Base-by-base conservation (phyloP, 2,888 invertebrate genomes). In the Campoplex capitator region DNA sequence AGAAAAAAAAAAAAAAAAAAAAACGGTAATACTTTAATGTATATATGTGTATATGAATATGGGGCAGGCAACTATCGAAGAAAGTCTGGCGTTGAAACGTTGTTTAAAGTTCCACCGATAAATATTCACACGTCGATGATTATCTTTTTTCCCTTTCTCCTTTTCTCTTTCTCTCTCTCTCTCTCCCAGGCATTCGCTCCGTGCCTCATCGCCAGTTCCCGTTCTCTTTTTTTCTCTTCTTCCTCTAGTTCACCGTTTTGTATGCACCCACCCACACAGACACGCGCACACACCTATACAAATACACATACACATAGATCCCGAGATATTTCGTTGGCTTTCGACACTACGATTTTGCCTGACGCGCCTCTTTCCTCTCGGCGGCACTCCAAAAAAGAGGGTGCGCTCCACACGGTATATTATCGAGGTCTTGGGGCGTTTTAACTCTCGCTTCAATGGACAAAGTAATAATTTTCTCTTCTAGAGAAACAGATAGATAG, bases 291-390 rank as follows among this genome's bases (percentile, higher is more conserved):
- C 45, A 45, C 45, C 8, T 11, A 45, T 11, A 45, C 45, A 42
- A 8, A 7, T 9, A 48, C 42, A 71, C 48, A 86, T 88, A 75
- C 83, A 82, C 77, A 88, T 88, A 65, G 87, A 89, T 89, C 88
- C 89, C 87, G 82, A 88, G 89, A 89, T 89, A 88, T 90, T 89
- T 88, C 51, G 79, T 83, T 84, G 84, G 76, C 68, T 81, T 87
- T 87, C 85, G 83, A 83, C 82, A 56, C 79, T 51, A 42, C 48
- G 74, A 73, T 76, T 87, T 82, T 79, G 71, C 74, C 62, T 28
- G 4, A 75, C 74, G 75, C 84, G 78, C 88, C 86, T 89, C 74
- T 81, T 86, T 84, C 56, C 85, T 87, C 86, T 76, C 80, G 85
- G 58, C 76, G 78, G 79, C 78, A 83, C 78, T 75, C 71, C 45